A percentile compares a stretch with the other conserved stretches of the same genome.
These are phyloP conservation scores for Bostrychus sinensis DNA, from an alignment of 2,113 vertebrate genomes.

Conservation along the genomic window DNA sequence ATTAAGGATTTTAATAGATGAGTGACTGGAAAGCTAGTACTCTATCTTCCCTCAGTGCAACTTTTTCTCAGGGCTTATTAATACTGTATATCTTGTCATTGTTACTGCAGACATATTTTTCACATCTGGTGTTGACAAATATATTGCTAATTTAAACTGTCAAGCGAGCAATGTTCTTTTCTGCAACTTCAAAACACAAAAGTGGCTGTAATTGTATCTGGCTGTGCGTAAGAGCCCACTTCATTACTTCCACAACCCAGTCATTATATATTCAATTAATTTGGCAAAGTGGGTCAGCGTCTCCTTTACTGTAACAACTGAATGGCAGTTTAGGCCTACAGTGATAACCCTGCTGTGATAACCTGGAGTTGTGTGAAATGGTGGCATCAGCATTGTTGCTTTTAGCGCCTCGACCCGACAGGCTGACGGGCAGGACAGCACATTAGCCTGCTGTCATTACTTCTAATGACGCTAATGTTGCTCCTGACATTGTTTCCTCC, in stretches of 20 bases:
- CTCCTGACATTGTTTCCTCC: conserved; percentile 83
- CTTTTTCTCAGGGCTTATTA: no score
- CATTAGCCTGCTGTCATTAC: conserved; percentile 95
- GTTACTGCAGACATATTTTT: no score
- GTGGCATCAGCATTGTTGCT: conserved; percentile 68
- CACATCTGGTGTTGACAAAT: no score
- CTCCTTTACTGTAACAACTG: conserved; percentile 17
- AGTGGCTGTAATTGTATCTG: background rate
- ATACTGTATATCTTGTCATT: no score
- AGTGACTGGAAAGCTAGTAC: no score
- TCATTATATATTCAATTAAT: conserved; percentile 6
- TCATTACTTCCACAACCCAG: background rate
- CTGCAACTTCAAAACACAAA: background rate
- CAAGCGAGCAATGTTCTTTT: background rate
- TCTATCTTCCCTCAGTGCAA: no score
- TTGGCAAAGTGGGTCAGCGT: conserved; percentile 35
- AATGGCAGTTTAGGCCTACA: conserved; percentile 49
- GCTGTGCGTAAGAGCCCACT: background rate
- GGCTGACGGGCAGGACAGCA: conserved; percentile 84
- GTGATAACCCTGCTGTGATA: conserved; percentile 55
- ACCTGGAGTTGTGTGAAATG: conserved; percentile 63
- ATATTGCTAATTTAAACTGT: no score
- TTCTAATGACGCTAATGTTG: conserved; percentile 92
- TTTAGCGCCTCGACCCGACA: conserved; percentile 85
- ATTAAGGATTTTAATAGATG: no score